Conservation (phyloP, 2,888 invertebrate genomes). For the Coleophora deauratella region DNA sequence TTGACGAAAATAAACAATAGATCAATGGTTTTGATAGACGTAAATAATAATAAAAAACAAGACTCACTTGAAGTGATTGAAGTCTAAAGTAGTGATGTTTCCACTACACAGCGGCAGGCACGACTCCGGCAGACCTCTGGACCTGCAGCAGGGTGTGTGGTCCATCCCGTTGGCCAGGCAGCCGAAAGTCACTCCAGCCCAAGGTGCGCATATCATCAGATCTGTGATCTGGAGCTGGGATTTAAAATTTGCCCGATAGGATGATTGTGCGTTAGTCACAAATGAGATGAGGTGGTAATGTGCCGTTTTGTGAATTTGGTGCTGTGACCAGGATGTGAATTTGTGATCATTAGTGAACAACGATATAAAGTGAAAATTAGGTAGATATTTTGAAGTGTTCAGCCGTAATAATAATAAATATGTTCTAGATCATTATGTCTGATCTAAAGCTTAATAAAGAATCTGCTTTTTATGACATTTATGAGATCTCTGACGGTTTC, state of each 20-base stretch:
- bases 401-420: too few relatives aligned
- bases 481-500: too few relatives aligned
- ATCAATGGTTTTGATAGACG: too few relatives aligned
- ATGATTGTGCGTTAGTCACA: slow-evolving; percentile 61
- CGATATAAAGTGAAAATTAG: too few relatives aligned
- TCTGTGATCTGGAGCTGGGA: slow-evolving; percentile 80
- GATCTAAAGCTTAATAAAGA: too few relatives aligned
- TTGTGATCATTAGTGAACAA: too few relatives aligned
- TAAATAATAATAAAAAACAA: too few relatives aligned
- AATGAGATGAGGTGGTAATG: slow-evolving; percentile 23
- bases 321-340: too few relatives aligned
- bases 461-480: too few relatives aligned
- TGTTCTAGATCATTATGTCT: too few relatives aligned
- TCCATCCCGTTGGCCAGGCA: slow-evolving; percentile 87
- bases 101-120: slow-evolving; percentile 87
- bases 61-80: slow-evolving; percentile 86
- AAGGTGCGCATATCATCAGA: slow-evolving; percentile 91
- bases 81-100: slow-evolving; percentile 84
- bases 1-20: too few relatives aligned
- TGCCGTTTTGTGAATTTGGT: neutral
- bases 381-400: too few relatives aligned
- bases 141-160: slow-evolving; percentile 86
- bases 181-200: slow-evolving; percentile 86
- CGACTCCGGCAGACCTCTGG: slow-evolving; percentile 81
- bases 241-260: slow-evolving; percentile 40